These are phyloP conservation scores for Spilarctia lutea DNA, from an alignment of 2,888 invertebrate genomes.

Conservation along the genomic window DNA sequence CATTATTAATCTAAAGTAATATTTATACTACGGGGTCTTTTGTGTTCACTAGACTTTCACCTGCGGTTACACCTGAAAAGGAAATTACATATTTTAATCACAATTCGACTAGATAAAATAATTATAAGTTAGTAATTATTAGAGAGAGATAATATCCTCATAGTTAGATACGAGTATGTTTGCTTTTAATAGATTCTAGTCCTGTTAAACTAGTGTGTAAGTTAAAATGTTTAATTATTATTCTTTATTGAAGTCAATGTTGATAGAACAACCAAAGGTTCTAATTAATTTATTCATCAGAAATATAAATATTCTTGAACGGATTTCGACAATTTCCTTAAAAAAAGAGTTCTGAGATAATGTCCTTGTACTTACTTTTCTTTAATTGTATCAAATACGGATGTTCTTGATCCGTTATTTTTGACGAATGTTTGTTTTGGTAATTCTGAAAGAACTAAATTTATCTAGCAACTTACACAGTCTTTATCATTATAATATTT, in stretches of 20 bases:
- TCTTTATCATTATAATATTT: not conserved
- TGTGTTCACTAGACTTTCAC: slow-evolving; percentile 68
- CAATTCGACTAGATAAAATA: not conserved
- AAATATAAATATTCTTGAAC: not conserved
- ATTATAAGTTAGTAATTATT: slow-evolving; percentile 15
- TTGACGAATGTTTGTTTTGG: not conserved
- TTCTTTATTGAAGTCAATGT: not conserved
- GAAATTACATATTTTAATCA: slow-evolving; percentile 26
- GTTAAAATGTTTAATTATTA: not conserved
- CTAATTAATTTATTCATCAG: not conserved
- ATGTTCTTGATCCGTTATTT: not conserved
- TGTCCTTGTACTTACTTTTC: not conserved
- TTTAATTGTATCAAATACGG: not conserved
- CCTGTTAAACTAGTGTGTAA: not conserved
- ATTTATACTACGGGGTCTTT: slow-evolving; percentile 63
- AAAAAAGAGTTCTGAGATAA: not conserved
- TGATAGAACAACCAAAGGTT: not conserved
- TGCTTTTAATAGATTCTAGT: slow-evolving; percentile 20
- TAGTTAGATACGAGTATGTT: not conserved
- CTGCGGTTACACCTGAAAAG: slow-evolving; percentile 68
- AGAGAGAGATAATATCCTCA: not conserved
- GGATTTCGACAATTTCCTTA: not conserved
- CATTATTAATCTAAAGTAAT: not conserved
- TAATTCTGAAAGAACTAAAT: not conserved
- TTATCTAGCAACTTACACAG: not conserved